Evolutionary conservation across 2,888 invertebrate genomes (phyloP), one percentile per base, ranked within the genome.

Genomic region (Standfussiana lucernea): DNA sequence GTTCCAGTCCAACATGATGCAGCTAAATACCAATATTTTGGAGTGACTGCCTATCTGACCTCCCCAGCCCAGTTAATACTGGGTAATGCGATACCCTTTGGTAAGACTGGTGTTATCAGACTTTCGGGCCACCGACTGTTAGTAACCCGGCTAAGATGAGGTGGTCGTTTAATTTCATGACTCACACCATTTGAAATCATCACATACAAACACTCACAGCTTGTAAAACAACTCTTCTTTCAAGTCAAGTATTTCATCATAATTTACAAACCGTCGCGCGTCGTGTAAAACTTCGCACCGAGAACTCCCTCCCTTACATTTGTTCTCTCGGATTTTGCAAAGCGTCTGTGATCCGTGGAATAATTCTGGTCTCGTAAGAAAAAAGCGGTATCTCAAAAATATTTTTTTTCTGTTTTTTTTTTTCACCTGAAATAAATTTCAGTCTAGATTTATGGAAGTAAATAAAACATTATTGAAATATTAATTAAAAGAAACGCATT

Each of bases 261-360:
- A 59, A 72, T 72, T 80, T 53, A 69, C 68, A 81, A 81, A 50
- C 68, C 53, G 56, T 79, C 24, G 8, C 28, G 37, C 53, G 56
- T 79, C 24, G 8, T 35, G 37, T 53, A 28, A 75, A 79, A 79
- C 32, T 82, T 82, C 68, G 24, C n/a, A 67, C n/a, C 28, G 42
- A 75, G 37, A 74, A 53, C 67, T 64, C 32, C 68, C 65, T n/a
- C 78, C 68, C 61, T 82, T 68, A 79, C 59, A 79, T 76, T 86
- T 84, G 72, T 84, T 72, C 75, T 24, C 72, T 65, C 59, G 64
- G 84, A 77, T 82, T 85, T 79, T 13, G 64, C 62, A 79, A 77
- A 84, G 80, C 70, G 80, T 65, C 72, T 69, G 53, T 64, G 75
- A 83, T 88, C 79, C 80, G 47, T n/a, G 42, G 70, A 81, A 76